phyloP scores from a whole-genome alignment of 2,888 invertebrate genomes.

The Ornithoptera priamus region DNA sequence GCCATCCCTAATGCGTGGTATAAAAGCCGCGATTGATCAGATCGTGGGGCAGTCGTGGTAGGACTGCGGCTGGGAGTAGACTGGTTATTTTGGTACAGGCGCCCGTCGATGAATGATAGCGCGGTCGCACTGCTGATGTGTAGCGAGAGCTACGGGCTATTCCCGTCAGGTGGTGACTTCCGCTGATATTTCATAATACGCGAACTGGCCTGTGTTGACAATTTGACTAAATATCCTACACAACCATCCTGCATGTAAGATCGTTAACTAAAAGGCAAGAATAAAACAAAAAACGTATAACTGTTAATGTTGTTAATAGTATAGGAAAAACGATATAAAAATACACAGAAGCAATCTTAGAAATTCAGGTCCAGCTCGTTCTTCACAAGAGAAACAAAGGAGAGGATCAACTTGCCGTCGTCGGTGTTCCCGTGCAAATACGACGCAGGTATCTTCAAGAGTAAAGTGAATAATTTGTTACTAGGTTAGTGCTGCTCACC shows the following conservation, averaged over 20 bases:
- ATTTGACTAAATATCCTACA: constrained; percentile 44
- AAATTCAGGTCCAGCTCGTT: too few relatives aligned
- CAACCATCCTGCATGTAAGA: not conserved
- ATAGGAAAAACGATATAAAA: not conserved
- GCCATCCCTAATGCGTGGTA: constrained; percentile 75
- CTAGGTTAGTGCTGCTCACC: too few relatives aligned
- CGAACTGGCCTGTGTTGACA: constrained; percentile 67
- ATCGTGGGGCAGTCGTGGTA: constrained; percentile 67
- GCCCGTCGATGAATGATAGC: constrained; percentile 71
- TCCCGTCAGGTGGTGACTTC: constrained; percentile 78
- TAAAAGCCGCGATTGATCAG: constrained; percentile 61
- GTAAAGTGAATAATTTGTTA: too few relatives aligned
- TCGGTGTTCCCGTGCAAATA: too few relatives aligned
- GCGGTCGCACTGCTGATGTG: constrained; percentile 70
- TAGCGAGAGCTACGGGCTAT: constrained; percentile 73
- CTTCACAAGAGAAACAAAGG: too few relatives aligned
- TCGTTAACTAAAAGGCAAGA: too few relatives aligned
- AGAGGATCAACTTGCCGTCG: too few relatives aligned
- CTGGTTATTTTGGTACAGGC: constrained; percentile 74
- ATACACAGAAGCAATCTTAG: too few relatives aligned
- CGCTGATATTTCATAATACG: constrained; percentile 72
- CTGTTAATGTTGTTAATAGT: not conserved
- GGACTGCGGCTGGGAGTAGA: constrained; percentile 70
- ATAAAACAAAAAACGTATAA: too few relatives aligned
- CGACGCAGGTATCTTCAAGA: too few relatives aligned